phyloP scores from a whole-genome alignment of 2,113 vertebrate genomes.

The Trogon surrucura region DNA sequence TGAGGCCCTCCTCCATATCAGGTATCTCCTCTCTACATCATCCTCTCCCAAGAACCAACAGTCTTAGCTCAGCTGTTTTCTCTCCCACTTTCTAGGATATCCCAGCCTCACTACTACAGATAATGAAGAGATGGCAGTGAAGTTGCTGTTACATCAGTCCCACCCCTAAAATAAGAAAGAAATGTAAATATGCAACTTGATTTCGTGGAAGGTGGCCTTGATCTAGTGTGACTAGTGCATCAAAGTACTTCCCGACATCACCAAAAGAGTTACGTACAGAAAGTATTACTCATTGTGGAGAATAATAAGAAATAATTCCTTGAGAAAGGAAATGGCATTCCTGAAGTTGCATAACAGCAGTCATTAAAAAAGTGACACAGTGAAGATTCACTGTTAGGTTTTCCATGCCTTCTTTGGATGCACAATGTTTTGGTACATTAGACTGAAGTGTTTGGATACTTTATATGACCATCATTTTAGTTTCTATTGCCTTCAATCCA shows the following conservation, averaged over 20 bases:
- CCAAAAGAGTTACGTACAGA: background rate
- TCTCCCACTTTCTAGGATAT: background rate
- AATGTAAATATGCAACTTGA: background rate
- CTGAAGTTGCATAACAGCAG: background rate
- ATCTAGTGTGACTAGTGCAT: background rate
- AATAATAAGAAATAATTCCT: background rate
- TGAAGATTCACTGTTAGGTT: background rate
- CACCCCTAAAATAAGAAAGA: background rate
- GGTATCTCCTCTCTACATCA: background rate
- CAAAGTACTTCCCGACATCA: background rate
- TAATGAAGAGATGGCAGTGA: background rate
- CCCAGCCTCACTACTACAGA: rapidly evolving
- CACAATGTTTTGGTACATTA: background rate
- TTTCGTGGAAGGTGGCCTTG: background rate
- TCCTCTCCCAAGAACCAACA: background rate
- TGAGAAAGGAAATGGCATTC: background rate
- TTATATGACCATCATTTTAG: background rate
- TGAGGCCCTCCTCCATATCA: background rate
- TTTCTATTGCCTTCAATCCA: background rate
- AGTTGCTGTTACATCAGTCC: background rate
- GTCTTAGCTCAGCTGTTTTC: background rate
- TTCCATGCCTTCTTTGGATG: background rate
- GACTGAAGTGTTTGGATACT: background rate
- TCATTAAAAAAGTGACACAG: background rate
- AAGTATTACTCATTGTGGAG: background rate